These are phyloP conservation scores for Drosophila leontia DNA, from an alignment of 1,140 invertebrate genomes.

Conservation along the genomic window DNA sequence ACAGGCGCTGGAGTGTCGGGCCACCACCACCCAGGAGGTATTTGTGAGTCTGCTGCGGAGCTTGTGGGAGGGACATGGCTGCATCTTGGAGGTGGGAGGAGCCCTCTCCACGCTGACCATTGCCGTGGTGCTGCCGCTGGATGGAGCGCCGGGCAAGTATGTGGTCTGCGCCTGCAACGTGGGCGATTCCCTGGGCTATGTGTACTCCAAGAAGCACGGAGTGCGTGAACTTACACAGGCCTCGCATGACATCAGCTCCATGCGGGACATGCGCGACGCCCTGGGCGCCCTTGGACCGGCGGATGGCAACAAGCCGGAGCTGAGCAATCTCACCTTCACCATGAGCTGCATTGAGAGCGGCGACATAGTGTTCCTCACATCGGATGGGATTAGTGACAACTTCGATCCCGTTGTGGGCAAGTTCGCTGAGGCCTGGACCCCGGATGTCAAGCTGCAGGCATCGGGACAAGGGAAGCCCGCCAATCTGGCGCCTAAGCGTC, in stretches of 20 bases:
- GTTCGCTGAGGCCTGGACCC: slow-evolving; percentile 88
- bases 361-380: slow-evolving; percentile 95
- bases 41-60: slow-evolving; percentile 92
- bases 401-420: slow-evolving; percentile 97
- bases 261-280: slow-evolving; percentile 96
- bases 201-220: slow-evolving; percentile 92
- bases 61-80: slow-evolving; percentile 94
- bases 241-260: slow-evolving; percentile 95
- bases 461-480: slow-evolving; percentile 19
- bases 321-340: slow-evolving; percentile 95
- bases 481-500: slow-evolving; percentile 74
- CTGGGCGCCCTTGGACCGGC: slow-evolving; percentile 95
- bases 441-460: slow-evolving; percentile 74
- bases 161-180: slow-evolving; percentile 96
- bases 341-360: slow-evolving; percentile 93
- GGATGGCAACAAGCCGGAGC: slow-evolving; percentile 94
- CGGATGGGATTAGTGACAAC: slow-evolving; percentile 97
- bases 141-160: slow-evolving; percentile 86
- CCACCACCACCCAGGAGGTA: slow-evolving; percentile 87
- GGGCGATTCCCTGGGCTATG: slow-evolving; percentile 95
- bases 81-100: slow-evolving; percentile 94
- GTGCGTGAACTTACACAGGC: slow-evolving; percentile 91
- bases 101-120: slow-evolving; percentile 94
- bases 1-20: slow-evolving; percentile 64
- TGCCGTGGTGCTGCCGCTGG: slow-evolving; percentile 90